Base-by-base conservation (phyloP, 2,797 vertebrate species). In the Sebastes umbrosus region DNA sequence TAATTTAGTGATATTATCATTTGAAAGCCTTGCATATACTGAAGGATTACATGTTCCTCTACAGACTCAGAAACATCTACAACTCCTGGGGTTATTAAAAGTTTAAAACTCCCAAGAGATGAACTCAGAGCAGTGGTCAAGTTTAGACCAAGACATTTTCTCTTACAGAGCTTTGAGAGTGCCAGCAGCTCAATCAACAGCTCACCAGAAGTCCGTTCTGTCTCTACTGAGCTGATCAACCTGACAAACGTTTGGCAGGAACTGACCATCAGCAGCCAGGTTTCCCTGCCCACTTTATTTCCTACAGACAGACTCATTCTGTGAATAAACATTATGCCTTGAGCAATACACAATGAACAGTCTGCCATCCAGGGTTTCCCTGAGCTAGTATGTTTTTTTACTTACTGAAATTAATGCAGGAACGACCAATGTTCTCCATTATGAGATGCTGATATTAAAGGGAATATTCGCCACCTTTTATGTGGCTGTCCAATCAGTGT, bases 231-330 rank as follows among this genome's bases (percentile, higher is more conserved):
- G 75, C 78, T 24, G 13, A 82, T 88, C 87, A 84, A 83, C 76
- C 76, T 85, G 83, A 85, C 81, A 79, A 84, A 82, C 5, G 7
- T 31, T 87, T 88, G 85, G 87, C 86, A 86, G 55, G 58, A 75
- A n/a, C 68, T 24, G 65, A 75, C 77, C 72, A 22, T 79, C 62
- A 68, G 57, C 81, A 62, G 85, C 83, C 89, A 88, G 86, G 59
- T 82, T 87, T 86, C 68, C 29, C 75, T 83, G 80, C 85, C 80
- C 85, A 81, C 79, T 77, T 81, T 66, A 57, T 73, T 73, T 78
- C 82, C 71, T 78, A 55, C 78, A 76, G 78, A 80, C 85, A 74
- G 60, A 71, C 39, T 73, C 13, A 77, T 67, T 77, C 69, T 75
- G 77, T 67, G 60, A 84, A 77, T 86, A 84, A 88, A 85, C 57